Evolutionary conservation across 2,113 vertebrate genomes (phyloP).

Genomic region (Noturus placidus): DNA sequence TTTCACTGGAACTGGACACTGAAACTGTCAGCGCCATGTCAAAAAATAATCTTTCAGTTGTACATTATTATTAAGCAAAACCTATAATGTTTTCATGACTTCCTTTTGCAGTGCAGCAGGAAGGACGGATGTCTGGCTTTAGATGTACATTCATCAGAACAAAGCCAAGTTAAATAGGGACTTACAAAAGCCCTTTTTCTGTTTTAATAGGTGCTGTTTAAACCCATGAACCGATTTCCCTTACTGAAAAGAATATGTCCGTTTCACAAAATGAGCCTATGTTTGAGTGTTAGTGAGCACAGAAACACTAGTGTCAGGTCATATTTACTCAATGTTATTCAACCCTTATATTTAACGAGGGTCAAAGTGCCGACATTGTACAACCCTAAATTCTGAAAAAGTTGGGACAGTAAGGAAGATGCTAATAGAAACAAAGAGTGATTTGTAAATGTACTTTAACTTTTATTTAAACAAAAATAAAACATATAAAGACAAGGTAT

Average conservation of each 20-base stretch:
- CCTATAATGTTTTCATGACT: constrained; percentile 61
- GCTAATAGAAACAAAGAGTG: too few relatives aligned
- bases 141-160: constrained; percentile 48
- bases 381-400: too few relatives aligned
- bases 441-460: too few relatives aligned
- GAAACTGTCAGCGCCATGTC: constrained; percentile 48
- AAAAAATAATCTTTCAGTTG: constrained; percentile 46
- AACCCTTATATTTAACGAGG: too few relatives aligned
- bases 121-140: constrained; percentile 49
- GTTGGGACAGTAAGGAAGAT: too few relatives aligned
- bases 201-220: constrained; percentile 35
- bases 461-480: too few relatives aligned
- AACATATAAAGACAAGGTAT: too few relatives aligned
- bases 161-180: constrained; percentile 61
- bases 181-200: constrained; percentile 14
- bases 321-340: background rate
- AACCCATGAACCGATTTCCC: constrained; percentile 4
- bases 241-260: background rate
- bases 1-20: constrained; percentile 19
- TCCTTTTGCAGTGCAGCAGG: constrained; percentile 46
- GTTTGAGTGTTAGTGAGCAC: background rate
- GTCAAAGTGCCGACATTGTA: too few relatives aligned
- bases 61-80: constrained; percentile 53
- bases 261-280: background rate
- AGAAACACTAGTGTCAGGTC: background rate